Percentiles rank a stretch among this genome's conserved stretches.
Conservation (phyloP, 2,888 invertebrate genomes). For the Hydroisotoma schaefferi region DNA sequence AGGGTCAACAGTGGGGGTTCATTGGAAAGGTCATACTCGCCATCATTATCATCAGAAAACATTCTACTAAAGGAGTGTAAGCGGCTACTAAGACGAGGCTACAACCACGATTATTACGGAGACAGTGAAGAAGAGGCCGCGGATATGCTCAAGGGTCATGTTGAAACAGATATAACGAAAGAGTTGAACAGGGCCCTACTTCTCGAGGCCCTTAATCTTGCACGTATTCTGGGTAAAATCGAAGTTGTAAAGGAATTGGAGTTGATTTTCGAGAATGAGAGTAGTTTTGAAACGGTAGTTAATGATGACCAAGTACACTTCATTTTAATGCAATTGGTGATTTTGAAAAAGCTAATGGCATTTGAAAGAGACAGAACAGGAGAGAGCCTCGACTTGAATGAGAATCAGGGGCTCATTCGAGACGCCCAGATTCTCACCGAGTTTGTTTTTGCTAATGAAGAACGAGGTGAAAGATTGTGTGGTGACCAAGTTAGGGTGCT, state of each 20-base stretch:
- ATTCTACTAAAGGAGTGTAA: constrained; percentile 7
- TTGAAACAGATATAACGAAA: constrained; percentile 12
- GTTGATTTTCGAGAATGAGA: constrained; percentile 23
- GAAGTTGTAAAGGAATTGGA: constrained; percentile 27
- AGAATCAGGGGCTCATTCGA: constrained; percentile 12
- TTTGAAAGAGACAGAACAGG: not conserved
- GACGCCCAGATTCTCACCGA: constrained; percentile 20
- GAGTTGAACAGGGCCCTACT: constrained; percentile 14
- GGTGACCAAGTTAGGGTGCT: constrained; percentile 4
- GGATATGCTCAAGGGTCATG: constrained; percentile 18
- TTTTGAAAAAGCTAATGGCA: constrained; percentile 30
- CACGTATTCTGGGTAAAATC: constrained; percentile 24
- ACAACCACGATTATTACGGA: constrained; percentile 13
- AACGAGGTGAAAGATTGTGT: constrained; percentile 7
- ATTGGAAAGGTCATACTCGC: constrained; percentile 1
- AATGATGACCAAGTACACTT: constrained; percentile 20
- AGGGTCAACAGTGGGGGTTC: no score
- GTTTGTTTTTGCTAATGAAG: constrained; percentile 15
- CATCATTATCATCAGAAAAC: constrained; percentile 12
- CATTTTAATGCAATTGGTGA: constrained; percentile 29
- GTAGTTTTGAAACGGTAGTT: constrained; percentile 11
- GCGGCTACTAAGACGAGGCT: constrained; percentile 10
- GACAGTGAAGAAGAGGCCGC: constrained; percentile 18
- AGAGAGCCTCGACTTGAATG: constrained; percentile 4
- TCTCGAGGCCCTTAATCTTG: constrained; percentile 20